Base-by-base conservation (phyloP, 2,797 vertebrate species). In the Crypturellus tataupa region DNA sequence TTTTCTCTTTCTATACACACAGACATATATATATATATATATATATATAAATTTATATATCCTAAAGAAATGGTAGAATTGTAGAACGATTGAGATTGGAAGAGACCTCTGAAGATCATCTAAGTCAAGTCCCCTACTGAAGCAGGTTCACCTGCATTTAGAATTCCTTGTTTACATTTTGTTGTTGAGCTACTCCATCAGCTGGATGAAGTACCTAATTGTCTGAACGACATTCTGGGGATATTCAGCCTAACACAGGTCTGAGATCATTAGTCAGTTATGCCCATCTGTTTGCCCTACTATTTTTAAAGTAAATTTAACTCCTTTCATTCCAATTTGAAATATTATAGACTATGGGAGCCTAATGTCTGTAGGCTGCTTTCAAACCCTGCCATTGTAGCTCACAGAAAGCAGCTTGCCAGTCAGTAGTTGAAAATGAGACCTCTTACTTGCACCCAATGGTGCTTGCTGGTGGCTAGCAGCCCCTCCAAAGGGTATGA, bases 311-410 rank as follows among this genome's bases (percentile, higher is more conserved):
- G 92, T 85, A 89, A 80, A 92, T 94, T 91, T 78, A 80, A 88
- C 94, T 96, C 93, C 77, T 94, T 91, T 94, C 87, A 89, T 94
- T 94, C 80, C 87, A 94, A 71, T 96, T 80, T 96, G 94, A 96
- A 95, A 81, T 95, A 91, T 90, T 96, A 76, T 79, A 77, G 84
- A 58, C 85, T 31, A 80, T 18, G 14, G 62, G 70, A 96, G 89
- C 85, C 89, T 93, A 94, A 91, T 91, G 79, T 80, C 89, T 89
- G 70, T 55, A 94, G 91, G 37, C 27, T 90, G 69, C 79, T 96
- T 96, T 87, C 89, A 92, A 92, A 79, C 46, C 47, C 40, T 93
- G 29, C 76, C 85, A 59, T 67, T 95, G 85, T 87, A 65, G 65
- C 47, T 90, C 79, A 33, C 88, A 77, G 89, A 72, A 70, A 80